Base-by-base conservation (phyloP, 2,113 vertebrate genomes). In the Donacobius atricapilla region DNA sequence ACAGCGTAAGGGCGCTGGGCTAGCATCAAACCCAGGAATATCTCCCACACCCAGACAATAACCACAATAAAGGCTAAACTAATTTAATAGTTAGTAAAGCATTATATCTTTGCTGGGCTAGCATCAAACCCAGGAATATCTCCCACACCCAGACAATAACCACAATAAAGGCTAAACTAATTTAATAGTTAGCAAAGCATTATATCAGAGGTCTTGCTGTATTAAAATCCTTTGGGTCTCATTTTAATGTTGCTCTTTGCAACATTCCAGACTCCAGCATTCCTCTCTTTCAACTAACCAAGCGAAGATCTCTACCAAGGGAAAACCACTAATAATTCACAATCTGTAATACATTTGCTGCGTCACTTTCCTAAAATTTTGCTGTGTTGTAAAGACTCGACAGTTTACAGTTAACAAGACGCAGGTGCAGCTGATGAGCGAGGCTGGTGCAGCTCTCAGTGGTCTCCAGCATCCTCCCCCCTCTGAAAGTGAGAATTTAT, bases 351-450 rank as follows among this genome's bases (percentile, higher is more conserved):
- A 37, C 60, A 40, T 95, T 95, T 90, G 88, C 86, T 96, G 90
- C 13, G 15, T 90, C 85, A 4, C 84, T 89, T 90, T 89, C n/a
- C 71, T 83, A 78, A 94, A 81, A 45, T 51, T 95, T 83, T 0
- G 2, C 71, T 94, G 47, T 47, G 53, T 42, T 68, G 51, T 53
- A 50, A 78, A 71, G 68, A 17, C 68, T 61, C 16, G 15, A 48
- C 66, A 79, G 42, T 56, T 69, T 78, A 23, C 35, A 73, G 77
- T 75, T 96, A 96, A 96, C 87, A 93, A 94, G 95, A 68, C 71
- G 76, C 89, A 96, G 94, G 87, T 96, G 95, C 87, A 92, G 37
- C 66, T 42, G 89, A 73, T 87, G 79, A 96, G 86, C 0, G 1
- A 64, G 71, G 54, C 76, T 88, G 75, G 79, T 53, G 56, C 54